These are phyloP conservation scores for Pseudococcus jackbeardsleyi DNA, from an alignment of 2,888 invertebrate species.

Conservation along the genomic window DNA sequence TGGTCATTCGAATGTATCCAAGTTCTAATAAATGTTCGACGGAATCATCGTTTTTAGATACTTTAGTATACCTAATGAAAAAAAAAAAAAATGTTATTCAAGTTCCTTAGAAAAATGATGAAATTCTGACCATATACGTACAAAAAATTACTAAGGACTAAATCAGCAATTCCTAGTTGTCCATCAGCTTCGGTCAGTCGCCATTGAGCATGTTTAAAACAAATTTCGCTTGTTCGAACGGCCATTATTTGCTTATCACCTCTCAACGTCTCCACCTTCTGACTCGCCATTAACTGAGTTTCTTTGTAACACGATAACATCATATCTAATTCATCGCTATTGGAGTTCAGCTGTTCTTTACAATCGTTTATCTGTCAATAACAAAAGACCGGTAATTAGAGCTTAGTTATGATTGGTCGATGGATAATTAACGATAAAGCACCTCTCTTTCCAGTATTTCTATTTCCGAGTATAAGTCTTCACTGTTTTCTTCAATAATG, in stretches of 20 bases:
- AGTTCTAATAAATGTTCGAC: conserved; percentile 97
- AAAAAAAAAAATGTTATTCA: not conserved
- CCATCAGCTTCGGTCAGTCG: conserved; percentile 97
- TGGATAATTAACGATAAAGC: conserved; percentile 58
- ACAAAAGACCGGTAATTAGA: not conserved
- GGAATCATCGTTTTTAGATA: conserved; percentile 95
- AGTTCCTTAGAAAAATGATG: not conserved
- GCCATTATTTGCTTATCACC: conserved; percentile 80
- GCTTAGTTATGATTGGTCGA: not conserved
- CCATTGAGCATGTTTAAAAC: conserved; percentile 99
- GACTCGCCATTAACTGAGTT: conserved; percentile 75
- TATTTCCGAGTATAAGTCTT: conserved; percentile 79
- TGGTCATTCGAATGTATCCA: conserved; percentile 95
- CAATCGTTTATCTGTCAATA: conserved; percentile 81
- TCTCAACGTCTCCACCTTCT: conserved; percentile 76
- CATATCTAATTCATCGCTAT: conserved; percentile 94
- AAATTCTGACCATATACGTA: conserved; percentile 71
- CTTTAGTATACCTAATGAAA: conserved; percentile 86
- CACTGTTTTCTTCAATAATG: conserved; percentile 77
- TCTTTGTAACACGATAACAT: conserved; percentile 95
- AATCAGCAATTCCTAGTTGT: conserved; percentile 96
- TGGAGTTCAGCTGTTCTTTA: conserved; percentile 87
- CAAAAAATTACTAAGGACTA: conserved; percentile 95
- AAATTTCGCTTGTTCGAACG: conserved; percentile 92
- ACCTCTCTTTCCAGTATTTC: conserved; percentile 81